Base-by-base conservation (phyloP, 2,797 vertebrate species). In the Xiphorhynchus erythropygius region DNA sequence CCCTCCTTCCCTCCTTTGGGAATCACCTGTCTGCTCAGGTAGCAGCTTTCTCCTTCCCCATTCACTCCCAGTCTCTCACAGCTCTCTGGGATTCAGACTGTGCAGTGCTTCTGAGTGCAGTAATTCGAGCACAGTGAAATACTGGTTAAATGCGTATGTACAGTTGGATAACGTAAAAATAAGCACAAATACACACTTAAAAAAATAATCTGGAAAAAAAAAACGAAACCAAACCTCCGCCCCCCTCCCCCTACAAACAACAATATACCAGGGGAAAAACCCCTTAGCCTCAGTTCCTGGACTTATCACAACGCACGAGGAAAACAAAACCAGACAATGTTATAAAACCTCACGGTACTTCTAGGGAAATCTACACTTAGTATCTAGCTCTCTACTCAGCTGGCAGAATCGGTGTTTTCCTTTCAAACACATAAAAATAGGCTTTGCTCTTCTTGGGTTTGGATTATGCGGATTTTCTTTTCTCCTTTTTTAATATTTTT, bases 81-180 rank as follows among this genome's bases (percentile, higher is more conserved):
- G 85, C 89, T 90, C 87, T 95, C 97, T 50, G 90, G 94, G 98
- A 96, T 95, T 90, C 97, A 89, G 97, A 93, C 94, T 94, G 94
- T 98, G 97, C 96, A 97, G 91, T 93, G 95, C 96, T 98, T 98
- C 97, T 98, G 98, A 99, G 98, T 99, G 98, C 98, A 98, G 98
- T 98, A 98, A 98, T 98, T 97, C 67, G 98, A 99, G 98, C 98
- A 98, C 98, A 98, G 98, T 98, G 98, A 97, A 98, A 98, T 98
- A 98, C 98, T 98, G 98, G 98, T 97, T 98, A 98, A 97, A 98
- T 97, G 98, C 53, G 10, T 93, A 97, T 96, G 97, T 98, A 98
- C 95, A 97, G 97, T 96, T 96, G 97, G 90, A 95, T 89, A 93
- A 95, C 6, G 35, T 91, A 92, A 96, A 97, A 93, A 90, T 77